Evolutionary conservation across 2,888 invertebrate genomes (phyloP).

Genomic region (Eurois occulta): DNA sequence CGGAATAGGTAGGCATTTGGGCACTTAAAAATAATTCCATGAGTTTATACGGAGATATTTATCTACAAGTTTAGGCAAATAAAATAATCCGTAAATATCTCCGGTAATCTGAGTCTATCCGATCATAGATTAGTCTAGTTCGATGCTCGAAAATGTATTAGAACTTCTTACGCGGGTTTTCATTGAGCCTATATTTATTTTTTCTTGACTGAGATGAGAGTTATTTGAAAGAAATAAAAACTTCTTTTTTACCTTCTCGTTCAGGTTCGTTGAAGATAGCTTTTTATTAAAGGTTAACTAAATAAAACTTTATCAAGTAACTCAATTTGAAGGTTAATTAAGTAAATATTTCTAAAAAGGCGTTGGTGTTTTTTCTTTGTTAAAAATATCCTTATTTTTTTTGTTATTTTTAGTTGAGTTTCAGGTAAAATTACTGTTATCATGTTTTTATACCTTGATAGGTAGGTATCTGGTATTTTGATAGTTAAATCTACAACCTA

Average conservation of each 20-base stretch:
- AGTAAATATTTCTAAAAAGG: not conserved
- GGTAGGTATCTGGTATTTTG: not conserved
- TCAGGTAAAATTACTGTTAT: not conserved
- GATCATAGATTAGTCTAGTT: not conserved
- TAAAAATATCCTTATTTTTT: constrained; percentile 5
- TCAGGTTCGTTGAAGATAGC: not conserved
- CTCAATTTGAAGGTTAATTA: not conserved
- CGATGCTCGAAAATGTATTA: not conserved
- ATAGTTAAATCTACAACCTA: not conserved
- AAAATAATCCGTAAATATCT: too few species aligned
- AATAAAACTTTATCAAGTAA: constrained; percentile 13
- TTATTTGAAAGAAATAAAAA: constrained; percentile 12
- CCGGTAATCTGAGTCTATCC: not conserved
- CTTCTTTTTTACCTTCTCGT: not conserved
- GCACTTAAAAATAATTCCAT: too few species aligned
- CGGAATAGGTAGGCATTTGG: too few species aligned
- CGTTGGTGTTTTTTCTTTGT: not conserved
- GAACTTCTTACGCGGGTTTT: not conserved
- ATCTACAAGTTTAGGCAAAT: too few species aligned
- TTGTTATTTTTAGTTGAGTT: not conserved
- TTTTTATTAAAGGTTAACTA: constrained; percentile 17
- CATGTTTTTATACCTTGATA: not conserved
- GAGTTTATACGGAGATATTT: too few species aligned
- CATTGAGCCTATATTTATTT: not conserved
- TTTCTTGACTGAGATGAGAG: not conserved